Conservation (phyloP, 2,113 vertebrate genomes). For the Colossoma macropomum region DNA sequence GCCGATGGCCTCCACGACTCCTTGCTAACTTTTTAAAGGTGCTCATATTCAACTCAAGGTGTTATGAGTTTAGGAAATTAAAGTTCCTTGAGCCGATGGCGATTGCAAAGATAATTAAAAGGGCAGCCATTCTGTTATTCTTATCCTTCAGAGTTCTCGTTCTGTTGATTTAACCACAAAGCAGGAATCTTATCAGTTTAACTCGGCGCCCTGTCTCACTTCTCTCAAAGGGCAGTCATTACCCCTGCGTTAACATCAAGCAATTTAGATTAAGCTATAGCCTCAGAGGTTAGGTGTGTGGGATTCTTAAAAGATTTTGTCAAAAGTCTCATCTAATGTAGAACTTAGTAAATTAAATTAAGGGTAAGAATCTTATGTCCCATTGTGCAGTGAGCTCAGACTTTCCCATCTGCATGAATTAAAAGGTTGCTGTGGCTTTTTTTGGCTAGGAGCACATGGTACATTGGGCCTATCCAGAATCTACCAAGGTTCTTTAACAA, state of each 20-base stretch:
- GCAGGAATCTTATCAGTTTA: conserved; percentile 26
- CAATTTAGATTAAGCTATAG: conserved; percentile 51
- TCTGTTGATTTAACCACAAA: conserved; percentile 33
- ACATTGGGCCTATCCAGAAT: too few relatives aligned
- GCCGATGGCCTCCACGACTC: conserved; percentile 14
- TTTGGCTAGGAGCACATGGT: background rate
- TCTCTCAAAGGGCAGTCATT: conserved; percentile 23
- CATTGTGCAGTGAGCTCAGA: conserved; percentile 20
- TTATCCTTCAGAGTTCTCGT: conserved; percentile 20
- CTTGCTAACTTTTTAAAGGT: conserved; percentile 21
- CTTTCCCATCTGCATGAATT: conserved; percentile 53
- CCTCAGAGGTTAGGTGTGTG: conserved; percentile 39
- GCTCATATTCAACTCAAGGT: conserved; percentile 17
- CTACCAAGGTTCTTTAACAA: too few relatives aligned
- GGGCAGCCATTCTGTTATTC: conserved; percentile 24
- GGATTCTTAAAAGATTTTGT: conserved; percentile 49
- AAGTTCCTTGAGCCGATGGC: conserved; percentile 13
- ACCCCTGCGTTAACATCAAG: conserved; percentile 24
- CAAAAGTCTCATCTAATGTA: conserved; percentile 48
- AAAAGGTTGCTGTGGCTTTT: conserved; percentile 50
- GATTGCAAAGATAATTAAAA: conserved; percentile 31
- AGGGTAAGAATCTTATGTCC: conserved; percentile 31
- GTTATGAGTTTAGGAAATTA: conserved; percentile 31
- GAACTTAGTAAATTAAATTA: conserved; percentile 50
- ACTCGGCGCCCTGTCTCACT: conserved; percentile 5